Percentiles rank a stretch among this genome's conserved stretches.
phyloP scores from a whole-genome alignment of 2,113 vertebrate species.

The Montifringilla adamsi region DNA sequence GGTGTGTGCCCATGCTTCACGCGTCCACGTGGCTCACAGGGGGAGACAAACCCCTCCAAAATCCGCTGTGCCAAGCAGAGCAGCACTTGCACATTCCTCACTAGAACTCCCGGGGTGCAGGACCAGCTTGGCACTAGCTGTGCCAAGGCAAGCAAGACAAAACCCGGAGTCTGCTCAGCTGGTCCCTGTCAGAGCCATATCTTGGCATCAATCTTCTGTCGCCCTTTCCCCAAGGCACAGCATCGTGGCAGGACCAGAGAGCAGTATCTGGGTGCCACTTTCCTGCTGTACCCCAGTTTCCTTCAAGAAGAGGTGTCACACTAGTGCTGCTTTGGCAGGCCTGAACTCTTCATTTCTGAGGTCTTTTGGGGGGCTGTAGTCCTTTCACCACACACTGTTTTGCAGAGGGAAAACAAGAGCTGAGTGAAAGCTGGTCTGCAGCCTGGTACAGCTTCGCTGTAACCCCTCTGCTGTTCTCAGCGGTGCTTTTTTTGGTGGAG shows the following conservation, averaged over 20 bases:
- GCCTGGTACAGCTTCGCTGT: neutral
- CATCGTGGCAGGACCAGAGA: neutral
- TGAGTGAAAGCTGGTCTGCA: neutral
- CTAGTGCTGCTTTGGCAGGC: neutral
- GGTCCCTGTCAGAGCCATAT: fast-evolving
- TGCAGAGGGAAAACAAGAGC: neutral
- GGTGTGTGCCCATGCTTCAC: neutral
- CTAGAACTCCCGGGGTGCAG: neutral
- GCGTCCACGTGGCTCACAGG: neutral
- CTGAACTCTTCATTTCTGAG: neutral
- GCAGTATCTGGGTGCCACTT: fast-evolving
- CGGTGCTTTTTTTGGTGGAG: neutral
- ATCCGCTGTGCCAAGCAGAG: neutral
- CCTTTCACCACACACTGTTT: neutral
- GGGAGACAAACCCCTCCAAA: neutral
- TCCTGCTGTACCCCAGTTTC: neutral
- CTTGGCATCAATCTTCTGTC: neutral
- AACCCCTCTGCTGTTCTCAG: neutral
- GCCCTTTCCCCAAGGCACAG: neutral
- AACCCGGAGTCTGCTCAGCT: neutral
- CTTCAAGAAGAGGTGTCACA: neutral
- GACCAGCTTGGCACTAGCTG: neutral
- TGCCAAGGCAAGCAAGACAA: neutral
- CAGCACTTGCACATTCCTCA: neutral
- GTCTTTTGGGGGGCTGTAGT: neutral